Conservation (phyloP, 2,113 vertebrate species). For the Alaudala cheleensis region DNA sequence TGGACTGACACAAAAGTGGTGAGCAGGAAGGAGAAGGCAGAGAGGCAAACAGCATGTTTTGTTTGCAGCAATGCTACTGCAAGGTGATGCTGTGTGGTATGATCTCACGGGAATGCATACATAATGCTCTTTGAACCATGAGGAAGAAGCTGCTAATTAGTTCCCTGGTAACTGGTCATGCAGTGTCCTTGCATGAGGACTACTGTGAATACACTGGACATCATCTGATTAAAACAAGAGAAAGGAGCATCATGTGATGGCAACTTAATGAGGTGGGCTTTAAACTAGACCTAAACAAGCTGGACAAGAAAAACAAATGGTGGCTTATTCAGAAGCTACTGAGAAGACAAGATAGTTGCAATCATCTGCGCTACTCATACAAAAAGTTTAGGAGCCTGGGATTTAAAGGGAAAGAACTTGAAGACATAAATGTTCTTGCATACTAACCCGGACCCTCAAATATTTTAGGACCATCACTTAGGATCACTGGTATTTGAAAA, state of each 20-base stretch:
- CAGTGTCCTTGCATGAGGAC: not conserved
- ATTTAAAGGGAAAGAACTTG: not conserved
- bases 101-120: not conserved
- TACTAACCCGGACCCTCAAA: not conserved
- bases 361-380: not conserved
- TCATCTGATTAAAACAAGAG: not conserved
- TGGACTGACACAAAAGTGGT: not conserved
- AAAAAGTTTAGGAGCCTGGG: not conserved
- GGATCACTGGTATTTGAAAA: not conserved
- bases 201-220: not conserved
- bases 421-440: not conserved
- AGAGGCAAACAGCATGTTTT: not conserved
- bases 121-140: not conserved
- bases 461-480: not conserved
- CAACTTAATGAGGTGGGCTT: not conserved
- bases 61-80: not conserved
- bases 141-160: not conserved
- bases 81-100: not conserved
- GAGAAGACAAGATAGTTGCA: not conserved
- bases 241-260: not conserved
- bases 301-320: not conserved
- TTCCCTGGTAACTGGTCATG: not conserved
- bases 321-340: not conserved
- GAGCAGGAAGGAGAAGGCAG: not conserved
- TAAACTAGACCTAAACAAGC: not conserved